Percentiles rank a stretch among this genome's conserved stretches.
Conservation (phyloP, 2,113 vertebrate species). For the Delphinus delphis region DNA sequence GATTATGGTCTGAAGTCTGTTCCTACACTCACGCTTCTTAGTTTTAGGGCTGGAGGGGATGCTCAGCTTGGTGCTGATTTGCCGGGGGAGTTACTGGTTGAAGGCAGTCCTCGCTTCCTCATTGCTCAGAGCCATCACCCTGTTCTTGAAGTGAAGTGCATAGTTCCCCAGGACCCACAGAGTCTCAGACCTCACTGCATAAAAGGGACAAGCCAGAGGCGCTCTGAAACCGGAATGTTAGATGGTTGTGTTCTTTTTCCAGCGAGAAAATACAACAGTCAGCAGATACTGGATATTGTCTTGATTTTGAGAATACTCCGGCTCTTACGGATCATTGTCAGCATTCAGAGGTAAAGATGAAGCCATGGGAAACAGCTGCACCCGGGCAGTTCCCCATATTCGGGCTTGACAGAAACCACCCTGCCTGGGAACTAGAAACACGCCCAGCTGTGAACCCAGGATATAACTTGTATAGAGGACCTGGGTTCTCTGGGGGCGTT, state of each 20-base stretch:
- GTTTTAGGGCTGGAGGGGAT: not conserved
- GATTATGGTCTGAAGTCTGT: not conserved
- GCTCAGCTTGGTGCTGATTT: not conserved
- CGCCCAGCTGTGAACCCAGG: fast-evolving
- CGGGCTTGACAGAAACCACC: not conserved
- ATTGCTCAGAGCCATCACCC: not conserved
- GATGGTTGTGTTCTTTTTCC: not conserved
- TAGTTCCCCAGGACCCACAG: not conserved
- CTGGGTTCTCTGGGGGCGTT: not conserved
- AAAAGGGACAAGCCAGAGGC: not conserved
- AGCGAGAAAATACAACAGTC: slow-evolving; percentile 89
- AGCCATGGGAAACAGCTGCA: fast-evolving
- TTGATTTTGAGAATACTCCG: slow-evolving; percentile 92
- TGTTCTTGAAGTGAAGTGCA: not conserved
- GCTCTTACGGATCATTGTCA: slow-evolving; percentile 92
- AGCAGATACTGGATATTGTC: slow-evolving; percentile 94
- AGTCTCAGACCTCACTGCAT: not conserved
- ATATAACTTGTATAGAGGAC: too few species aligned
- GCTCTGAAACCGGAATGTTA: not conserved
- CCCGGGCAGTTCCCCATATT: fast-evolving
- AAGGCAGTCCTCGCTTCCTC: not conserved
- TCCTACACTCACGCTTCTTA: not conserved
- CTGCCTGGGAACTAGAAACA: too few species aligned
- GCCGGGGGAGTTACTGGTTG: fast-evolving
- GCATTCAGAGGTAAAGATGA: slow-evolving; percentile 87